Evolutionary conservation across 1,140 invertebrate species (phyloP), one percentile per base, ranked within the genome.

Genomic region (Drosophila cardini): DNA sequence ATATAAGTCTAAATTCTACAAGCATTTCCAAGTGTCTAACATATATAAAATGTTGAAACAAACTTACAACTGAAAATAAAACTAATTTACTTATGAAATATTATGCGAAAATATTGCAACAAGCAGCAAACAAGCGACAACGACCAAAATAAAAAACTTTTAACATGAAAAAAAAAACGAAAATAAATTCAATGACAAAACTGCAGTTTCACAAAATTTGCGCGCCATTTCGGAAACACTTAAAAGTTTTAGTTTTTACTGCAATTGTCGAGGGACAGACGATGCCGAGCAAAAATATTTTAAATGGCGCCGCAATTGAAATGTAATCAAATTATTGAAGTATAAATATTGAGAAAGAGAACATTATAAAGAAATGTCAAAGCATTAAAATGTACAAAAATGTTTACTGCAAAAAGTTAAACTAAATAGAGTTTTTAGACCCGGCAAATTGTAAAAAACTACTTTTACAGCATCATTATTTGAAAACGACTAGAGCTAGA

Each of bases 161-260:
- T 30, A 42, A 60, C 70, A 77, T 61, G 61, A 61, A 79, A 63
- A 73, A n/a, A n/a, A n/a, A n/a, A n/a, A n/a, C n/a, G n/a, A n/a
- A n/a, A n/a, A n/a, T n/a, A n/a, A 73, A 50, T 79, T 73, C 74
- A 76, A 73, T 73, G 52, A 76, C 70, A 68, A 50, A 76, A 68
- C 70, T 73, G 70, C 74, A 76, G 57, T 76, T 75, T 46, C 50
- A 15, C 34, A 72, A 71, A 65, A 65, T 71, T 58, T 76, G 60
- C 53, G 73, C 45, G 55, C 45, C 62, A 67, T 72, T 72, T 72
- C 70, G 70, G 70, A 72, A 72, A 72, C 70, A 72, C 70, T 72
- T 68, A 72, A 72, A 72, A 72, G 32, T 64, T 72, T 57, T 48
- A 13, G 15, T 53, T 69, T 58, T 69, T 34, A 56, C 32, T 38